These are phyloP conservation scores for Stenchaetothrips biformis DNA, from an alignment of 2,888 invertebrate species.

Conservation along the genomic window DNA sequence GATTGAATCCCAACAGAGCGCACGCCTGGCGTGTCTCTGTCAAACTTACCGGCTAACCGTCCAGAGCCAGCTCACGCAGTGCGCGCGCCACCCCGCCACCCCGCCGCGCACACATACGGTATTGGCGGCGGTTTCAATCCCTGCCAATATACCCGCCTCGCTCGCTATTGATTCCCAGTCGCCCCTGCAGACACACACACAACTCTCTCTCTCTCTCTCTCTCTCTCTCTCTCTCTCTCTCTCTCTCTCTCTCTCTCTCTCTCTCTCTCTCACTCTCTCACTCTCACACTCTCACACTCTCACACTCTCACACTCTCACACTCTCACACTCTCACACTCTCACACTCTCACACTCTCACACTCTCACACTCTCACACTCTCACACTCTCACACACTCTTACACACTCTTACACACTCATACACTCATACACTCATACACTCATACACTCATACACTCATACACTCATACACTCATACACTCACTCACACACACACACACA, in stretches of 20 bases:
- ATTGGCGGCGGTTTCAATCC: too few relatives aligned
- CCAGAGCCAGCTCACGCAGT: background rate
- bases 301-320: background rate
- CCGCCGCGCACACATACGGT: background rate
- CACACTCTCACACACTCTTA: too few relatives aligned
- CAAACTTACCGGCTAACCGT: background rate
- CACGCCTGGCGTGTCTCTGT: background rate
- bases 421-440: too few relatives aligned
- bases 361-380: too few relatives aligned
- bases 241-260: background rate
- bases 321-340: background rate
- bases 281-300: background rate
- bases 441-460: too few relatives aligned
- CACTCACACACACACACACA: too few relatives aligned
- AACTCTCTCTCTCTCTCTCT: background rate
- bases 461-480: too few relatives aligned
- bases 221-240: constrained; percentile 1
- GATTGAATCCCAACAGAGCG: background rate
- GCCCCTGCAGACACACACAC: too few relatives aligned
- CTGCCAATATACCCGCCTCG: too few relatives aligned
- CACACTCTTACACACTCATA: too few relatives aligned
- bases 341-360: too few relatives aligned
- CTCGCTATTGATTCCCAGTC: too few relatives aligned
- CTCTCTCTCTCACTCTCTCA: background rate
- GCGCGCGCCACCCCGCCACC: background rate